Evolutionary conservation across 1,140 invertebrate genomes (phyloP).

Genomic region (Cotesia glomerata): DNA sequence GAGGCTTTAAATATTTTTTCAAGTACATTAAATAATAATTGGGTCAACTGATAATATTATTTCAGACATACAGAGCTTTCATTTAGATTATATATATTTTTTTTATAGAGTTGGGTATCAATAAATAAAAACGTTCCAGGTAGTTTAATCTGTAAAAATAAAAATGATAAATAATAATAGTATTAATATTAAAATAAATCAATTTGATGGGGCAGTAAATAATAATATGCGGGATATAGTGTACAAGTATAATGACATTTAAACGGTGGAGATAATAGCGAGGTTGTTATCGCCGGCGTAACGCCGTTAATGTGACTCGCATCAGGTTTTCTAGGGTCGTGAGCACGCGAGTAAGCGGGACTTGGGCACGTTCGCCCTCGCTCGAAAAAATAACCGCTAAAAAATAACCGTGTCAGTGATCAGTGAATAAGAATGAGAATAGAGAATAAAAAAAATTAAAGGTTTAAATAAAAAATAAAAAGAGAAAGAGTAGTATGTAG

Average conservation of each 20-base stretch:
- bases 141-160: too few relatives aligned
- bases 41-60: too few relatives aligned
- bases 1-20: too few relatives aligned
- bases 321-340: slow-evolving; percentile 8
- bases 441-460: too few relatives aligned
- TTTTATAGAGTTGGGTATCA: too few relatives aligned
- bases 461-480: too few relatives aligned
- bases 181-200: background rate
- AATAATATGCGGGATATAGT: background rate
- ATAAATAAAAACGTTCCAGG: too few relatives aligned
- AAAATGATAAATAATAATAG: too few relatives aligned
- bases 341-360: slow-evolving; percentile 8
- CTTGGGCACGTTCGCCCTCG: slow-evolving; percentile 18
- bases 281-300: slow-evolving; percentile 6
- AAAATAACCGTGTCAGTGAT: background rate
- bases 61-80: too few relatives aligned
- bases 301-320: slow-evolving; percentile 8
- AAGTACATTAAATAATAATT: too few relatives aligned
- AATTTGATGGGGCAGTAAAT: background rate
- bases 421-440: slow-evolving; percentile 5
- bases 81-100: too few relatives aligned
- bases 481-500: background rate
- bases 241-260: slow-evolving; percentile 10
- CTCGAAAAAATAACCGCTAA: background rate
- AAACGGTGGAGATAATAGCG: slow-evolving; percentile 6